Base-by-base conservation (phyloP, 2,888 invertebrate species). In the Napeogenes sylphis region DNA sequence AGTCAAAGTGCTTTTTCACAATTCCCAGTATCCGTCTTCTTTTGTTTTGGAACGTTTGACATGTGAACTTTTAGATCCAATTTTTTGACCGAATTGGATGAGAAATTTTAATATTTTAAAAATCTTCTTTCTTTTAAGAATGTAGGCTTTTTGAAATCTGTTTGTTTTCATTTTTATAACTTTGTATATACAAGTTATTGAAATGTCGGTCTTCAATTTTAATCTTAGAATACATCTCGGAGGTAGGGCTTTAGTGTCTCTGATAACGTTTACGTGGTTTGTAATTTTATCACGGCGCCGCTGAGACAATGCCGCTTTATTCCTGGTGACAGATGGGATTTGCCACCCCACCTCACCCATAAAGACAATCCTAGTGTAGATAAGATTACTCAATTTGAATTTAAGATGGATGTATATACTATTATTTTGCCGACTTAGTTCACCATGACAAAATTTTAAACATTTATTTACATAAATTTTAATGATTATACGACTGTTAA, bases 261-360 rank as follows among this genome's bases (percentile, higher is more conserved):
- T 67, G 78, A 79, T 81, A 79, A 79, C 77, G 73, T 75, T 75
- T 76, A 78, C 78, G 78, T 81, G 81, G 74, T 73, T 76, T 63
- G 80, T 80, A 81, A 80, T 76, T 77, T 78, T 79, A 81, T 81
- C 81, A 78, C 72, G 73, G 71, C 74, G 70, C 69, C 75, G 71
- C 72, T 68, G 70, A 72, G 69, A 72, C 73, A 69, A 74, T 68
- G 65, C 67, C 76, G 78, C 80, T 82, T 83, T 82, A 81, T 78
- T 73, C 74, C 73, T 71, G 73, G 74, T 80, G 79, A 82, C 77
- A 81, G 75, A 78, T 78, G 77, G 71, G 75, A 68, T 74, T 74
- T 71, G 66, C 68, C 70, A 65, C 71, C 73, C 73, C 69, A 76
- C 74, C 74, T 76, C 71, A 56, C 61, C 66, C 62, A 70, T 73